Base-by-base conservation (phyloP, 2,113 vertebrate species). In the Leucosticte australis region DNA sequence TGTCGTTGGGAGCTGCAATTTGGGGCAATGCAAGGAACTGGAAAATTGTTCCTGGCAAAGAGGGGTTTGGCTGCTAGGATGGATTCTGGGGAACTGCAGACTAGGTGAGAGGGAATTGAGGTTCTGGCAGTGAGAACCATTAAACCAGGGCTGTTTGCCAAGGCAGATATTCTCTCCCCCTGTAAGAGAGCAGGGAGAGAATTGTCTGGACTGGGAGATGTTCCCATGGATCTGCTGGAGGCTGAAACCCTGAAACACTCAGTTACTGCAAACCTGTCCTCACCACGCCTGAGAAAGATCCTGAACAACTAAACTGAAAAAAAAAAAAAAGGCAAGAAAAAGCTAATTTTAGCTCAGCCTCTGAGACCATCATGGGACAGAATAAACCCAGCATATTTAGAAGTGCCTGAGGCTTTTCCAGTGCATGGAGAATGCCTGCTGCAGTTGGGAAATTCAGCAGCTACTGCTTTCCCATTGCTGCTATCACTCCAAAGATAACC, bases 371-470 rank as follows among this genome's bases (percentile, higher is more conserved):
- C 8, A 13, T 60, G 44, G 59, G 64, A 49, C 63, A 83, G 50
- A 85, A 91, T n/a, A 90, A 95, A 77, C 13, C 50, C 82, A 70
- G 55, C 18, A 56, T 9, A 49, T 71, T 62, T 52, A 92, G 75
- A 57, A 92, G 27, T 70, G 63, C 93, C 94, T 70, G 78, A 85
- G 93, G 90, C 70, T 90, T 91, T 91, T 87, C 44, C 49, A 77
- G 78, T 10, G 50, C 59, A 4, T 39, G 68, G 70, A 69, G 70
- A 75, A 73, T 12, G 65, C 44, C 87, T 50, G 69, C 42, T 59
- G 50, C 42, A 30, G 3, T 44, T 47, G 60, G 77, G 82, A 88
- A 85, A 91, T 78, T 52, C 70, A 52, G 79, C 42, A 91, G 87
- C 59, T 59, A 26, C 70, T 52, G 57, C 39, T 74, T 69, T 87